Evolutionary conservation across 2,888 invertebrate genomes (phyloP).

Genomic region (Zeuzera pyrina): DNA sequence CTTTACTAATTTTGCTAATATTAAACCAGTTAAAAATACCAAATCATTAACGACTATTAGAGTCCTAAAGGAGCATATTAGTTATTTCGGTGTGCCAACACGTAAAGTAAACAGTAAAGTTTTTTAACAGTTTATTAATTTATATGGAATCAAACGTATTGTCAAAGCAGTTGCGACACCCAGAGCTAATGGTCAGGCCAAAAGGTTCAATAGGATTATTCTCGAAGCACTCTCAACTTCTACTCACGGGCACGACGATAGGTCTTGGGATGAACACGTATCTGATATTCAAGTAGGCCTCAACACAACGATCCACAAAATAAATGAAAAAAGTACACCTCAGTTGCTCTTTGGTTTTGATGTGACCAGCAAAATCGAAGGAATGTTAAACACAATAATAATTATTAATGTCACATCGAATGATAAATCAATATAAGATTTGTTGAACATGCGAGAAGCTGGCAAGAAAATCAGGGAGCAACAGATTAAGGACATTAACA

Average conservation of each 20-base stretch:
- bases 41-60: slow-evolving; percentile 12
- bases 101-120: slow-evolving; percentile 14
- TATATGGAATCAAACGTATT: no score
- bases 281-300: no score
- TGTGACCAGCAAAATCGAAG: not conserved
- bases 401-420: not conserved
- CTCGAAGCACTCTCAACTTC: no score
- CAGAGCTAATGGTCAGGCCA: no score
- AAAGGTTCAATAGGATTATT: no score
- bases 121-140: slow-evolving; percentile 7
- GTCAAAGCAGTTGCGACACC: no score
- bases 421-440: not conserved
- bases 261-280: no score
- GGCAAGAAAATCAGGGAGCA: slow-evolving; percentile 2
- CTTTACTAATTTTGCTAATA: slow-evolving; percentile 15
- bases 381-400: slow-evolving; percentile 1
- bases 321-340: no score
- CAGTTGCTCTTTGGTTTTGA: no score
- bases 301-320: no score
- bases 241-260: no score
- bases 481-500: slow-evolving; percentile 6
- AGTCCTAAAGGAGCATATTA: slow-evolving; percentile 12
- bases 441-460: slow-evolving; percentile 1
- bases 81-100: slow-evolving; percentile 14
- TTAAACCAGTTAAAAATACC: slow-evolving; percentile 14